Evolutionary conservation across 92 coral and sea anemone genomes (phyloP).

Genomic region (Parazoanthus atlanticus): DNA sequence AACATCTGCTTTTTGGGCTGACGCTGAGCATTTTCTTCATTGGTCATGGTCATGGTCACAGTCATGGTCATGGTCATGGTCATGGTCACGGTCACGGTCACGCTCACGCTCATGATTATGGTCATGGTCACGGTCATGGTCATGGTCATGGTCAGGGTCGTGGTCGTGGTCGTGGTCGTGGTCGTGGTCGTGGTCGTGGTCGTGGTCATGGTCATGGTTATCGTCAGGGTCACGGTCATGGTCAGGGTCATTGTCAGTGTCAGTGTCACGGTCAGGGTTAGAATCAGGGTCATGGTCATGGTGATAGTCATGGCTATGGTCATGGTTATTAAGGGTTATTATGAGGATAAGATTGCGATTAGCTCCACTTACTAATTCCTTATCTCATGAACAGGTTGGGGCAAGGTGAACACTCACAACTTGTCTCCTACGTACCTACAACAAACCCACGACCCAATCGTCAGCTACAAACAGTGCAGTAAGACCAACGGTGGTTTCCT

Average conservation of each 20-base stretch:
- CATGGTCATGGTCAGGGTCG: background rate
- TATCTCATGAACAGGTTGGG: constrained; percentile 13
- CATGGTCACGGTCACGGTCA: background rate
- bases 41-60: background rate
- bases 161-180: background rate
- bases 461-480: constrained; percentile 31
- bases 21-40: background rate
- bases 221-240: background rate
- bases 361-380: background rate
- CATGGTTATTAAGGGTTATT: background rate
- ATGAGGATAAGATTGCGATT: background rate
- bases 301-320: no score
- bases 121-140: background rate
- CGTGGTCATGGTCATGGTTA: background rate
- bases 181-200: background rate
- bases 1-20: background rate
- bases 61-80: background rate
- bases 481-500: constrained; percentile 38
- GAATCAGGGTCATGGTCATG: no score
- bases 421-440: constrained; percentile 36
- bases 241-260: background rate
- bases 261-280: background rate
- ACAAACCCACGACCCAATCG: constrained; percentile 38
- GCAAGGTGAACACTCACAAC: background rate
- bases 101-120: background rate